Evolutionary conservation across 2,113 vertebrate genomes (phyloP).

Genomic region (Pelvicachromis taeniatus): DNA sequence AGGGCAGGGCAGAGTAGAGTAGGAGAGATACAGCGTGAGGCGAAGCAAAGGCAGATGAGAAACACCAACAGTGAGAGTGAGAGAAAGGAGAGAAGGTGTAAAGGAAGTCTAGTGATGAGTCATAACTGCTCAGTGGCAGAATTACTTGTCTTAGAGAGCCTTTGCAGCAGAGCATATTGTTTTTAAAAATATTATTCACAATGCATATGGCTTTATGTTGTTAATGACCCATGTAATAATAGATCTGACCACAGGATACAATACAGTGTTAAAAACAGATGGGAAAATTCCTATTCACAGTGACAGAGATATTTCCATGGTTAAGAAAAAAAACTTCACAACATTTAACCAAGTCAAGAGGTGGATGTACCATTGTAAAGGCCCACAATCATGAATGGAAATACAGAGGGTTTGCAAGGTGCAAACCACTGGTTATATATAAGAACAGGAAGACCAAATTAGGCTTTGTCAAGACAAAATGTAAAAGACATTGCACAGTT

Average conservation of each 20-base stretch:
- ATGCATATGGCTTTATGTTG: not conserved
- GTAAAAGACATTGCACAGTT: not conserved
- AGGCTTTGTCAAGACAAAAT: not conserved
- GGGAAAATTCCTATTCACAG: not conserved
- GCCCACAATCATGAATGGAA: not conserved
- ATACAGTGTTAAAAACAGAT: not conserved
- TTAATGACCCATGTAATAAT: not conserved
- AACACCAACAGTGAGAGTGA: not conserved
- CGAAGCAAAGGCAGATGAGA: not conserved
- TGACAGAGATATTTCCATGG: not conserved
- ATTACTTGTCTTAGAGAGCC: slow-evolving; percentile 14
- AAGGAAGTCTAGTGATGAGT: slow-evolving; percentile 42
- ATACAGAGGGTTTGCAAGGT: not conserved
- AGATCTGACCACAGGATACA: not conserved
- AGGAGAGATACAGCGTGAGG: not conserved
- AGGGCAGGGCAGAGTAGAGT: not conserved
- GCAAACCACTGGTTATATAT: not conserved
- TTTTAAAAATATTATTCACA: not conserved
- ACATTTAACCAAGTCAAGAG: not conserved
- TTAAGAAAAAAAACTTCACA: not conserved
- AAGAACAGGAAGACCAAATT: not conserved
- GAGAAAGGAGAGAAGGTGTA: not conserved
- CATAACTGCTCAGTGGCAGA: slow-evolving; percentile 38
- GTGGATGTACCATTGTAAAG: not conserved
- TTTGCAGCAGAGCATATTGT: slow-evolving; percentile 24